Percentiles rank a stretch among this genome's conserved stretches.
phyloP scores from a whole-genome alignment of 2,113 vertebrate species.

The Camelus dromedarius region DNA sequence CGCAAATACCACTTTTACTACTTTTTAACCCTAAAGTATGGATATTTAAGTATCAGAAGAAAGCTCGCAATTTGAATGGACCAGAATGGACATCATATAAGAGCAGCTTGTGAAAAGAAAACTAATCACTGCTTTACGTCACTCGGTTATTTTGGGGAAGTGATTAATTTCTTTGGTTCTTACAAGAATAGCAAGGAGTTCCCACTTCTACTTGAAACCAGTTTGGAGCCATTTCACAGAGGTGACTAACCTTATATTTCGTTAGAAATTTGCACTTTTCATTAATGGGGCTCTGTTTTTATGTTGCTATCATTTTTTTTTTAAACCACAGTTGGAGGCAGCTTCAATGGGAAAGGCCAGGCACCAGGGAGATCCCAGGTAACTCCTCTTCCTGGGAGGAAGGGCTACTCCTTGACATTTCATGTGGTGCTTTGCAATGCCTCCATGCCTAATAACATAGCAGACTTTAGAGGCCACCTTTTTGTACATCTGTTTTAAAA shows the following conservation, averaged over 20 bases:
- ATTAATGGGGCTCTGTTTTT: not conserved
- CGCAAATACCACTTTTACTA: not conserved
- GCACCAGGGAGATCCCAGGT: not conserved
- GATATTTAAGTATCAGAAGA: not conserved
- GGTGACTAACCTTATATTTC: not conserved
- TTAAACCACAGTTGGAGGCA: not conserved
- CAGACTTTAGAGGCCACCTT: conserved; percentile 69
- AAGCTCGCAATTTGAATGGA: not conserved
- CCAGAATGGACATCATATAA: not conserved
- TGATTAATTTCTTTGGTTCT: conserved; percentile 16
- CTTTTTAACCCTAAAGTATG: not conserved
- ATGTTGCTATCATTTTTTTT: not conserved
- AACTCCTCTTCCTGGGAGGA: conserved; percentile 47
- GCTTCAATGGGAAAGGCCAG: not conserved
- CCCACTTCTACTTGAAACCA: not conserved
- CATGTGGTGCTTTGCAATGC: conserved; percentile 59
- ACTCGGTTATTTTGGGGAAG: not conserved
- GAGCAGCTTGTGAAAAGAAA: not conserved
- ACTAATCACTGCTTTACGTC: not conserved
- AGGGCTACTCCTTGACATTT: conserved; percentile 54
- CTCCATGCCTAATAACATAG: conserved; percentile 77
- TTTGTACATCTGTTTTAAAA: conserved; percentile 76
- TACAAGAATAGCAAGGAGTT: not conserved
- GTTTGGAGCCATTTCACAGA: not conserved
- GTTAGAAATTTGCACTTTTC: not conserved